Evolutionary conservation across 2,113 vertebrate genomes (phyloP).

Genomic region (Columbina picui): DNA sequence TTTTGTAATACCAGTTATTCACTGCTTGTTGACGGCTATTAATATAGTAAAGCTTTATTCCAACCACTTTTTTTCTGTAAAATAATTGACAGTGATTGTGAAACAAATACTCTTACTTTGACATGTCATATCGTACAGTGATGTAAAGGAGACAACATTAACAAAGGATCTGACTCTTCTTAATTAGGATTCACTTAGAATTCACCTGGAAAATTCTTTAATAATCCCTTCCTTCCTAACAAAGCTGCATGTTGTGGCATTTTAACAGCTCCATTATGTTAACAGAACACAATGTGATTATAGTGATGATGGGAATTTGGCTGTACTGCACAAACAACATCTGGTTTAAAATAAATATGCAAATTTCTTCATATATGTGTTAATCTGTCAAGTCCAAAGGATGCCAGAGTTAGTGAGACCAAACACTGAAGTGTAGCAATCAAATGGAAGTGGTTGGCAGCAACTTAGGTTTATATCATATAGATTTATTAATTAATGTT

Average conservation of each 20-base stretch:
- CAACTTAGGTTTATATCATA: not conserved
- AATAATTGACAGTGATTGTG: not conserved
- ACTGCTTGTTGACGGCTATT: not conserved
- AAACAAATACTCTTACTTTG: not conserved
- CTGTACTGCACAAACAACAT: slow-evolving; percentile 26
- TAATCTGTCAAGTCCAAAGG: slow-evolving; percentile 64
- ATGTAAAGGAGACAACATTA: not conserved
- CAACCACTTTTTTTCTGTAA: not conserved
- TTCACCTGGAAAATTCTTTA: slow-evolving; percentile 48
- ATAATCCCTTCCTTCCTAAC: not conserved
- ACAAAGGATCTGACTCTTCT: not conserved
- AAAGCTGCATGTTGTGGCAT: not conserved
- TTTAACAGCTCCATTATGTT: slow-evolving; percentile 61
- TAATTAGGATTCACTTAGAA: slow-evolving; percentile 24
- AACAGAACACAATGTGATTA: slow-evolving; percentile 25
- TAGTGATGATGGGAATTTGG: slow-evolving; percentile 50
- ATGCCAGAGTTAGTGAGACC: slow-evolving; percentile 26
- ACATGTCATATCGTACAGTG: not conserved
- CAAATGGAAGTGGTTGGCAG: not conserved
- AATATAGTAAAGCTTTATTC: not conserved
- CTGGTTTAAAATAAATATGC: slow-evolving; percentile 69
- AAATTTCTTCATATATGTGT: slow-evolving; percentile 67
- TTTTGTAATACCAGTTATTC: not conserved
- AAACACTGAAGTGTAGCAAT: not conserved
- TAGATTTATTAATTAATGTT: not conserved